Evolutionary conservation across 2,113 vertebrate genomes (phyloP).

Genomic region (Tamias sibiricus): DNA sequence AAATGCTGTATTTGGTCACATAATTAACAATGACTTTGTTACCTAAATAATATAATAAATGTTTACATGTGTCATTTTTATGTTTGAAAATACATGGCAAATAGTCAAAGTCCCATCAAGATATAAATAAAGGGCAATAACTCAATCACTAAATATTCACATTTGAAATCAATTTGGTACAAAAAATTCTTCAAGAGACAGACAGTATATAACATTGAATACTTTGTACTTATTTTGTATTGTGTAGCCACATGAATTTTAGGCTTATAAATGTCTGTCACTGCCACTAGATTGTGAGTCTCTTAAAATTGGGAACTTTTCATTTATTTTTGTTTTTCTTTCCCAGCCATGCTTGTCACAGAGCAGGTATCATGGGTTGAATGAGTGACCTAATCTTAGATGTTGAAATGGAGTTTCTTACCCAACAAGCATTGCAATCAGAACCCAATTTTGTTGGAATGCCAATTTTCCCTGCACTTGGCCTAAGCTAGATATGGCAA

Average conservation of each 20-base stretch:
- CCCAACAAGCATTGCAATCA: background rate
- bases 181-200: background rate
- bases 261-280: background rate
- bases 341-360: background rate
- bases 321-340: background rate
- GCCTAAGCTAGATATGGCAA: background rate
- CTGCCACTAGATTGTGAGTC: background rate
- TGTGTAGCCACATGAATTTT: background rate
- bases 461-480: background rate
- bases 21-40: background rate
- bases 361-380: background rate
- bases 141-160: background rate
- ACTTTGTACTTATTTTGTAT: background rate
- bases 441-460: background rate
- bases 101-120: background rate
- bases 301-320: background rate
- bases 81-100: background rate
- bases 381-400: background rate
- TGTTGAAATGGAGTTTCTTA: background rate
- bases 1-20: background rate
- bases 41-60: background rate
- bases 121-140: background rate
- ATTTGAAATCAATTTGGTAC: background rate
- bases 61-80: background rate
- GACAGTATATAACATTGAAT: background rate